These are phyloP conservation scores for Metridium senile DNA, from an alignment of 92 coral and sea anemone genomes.

Conservation along the genomic window DNA sequence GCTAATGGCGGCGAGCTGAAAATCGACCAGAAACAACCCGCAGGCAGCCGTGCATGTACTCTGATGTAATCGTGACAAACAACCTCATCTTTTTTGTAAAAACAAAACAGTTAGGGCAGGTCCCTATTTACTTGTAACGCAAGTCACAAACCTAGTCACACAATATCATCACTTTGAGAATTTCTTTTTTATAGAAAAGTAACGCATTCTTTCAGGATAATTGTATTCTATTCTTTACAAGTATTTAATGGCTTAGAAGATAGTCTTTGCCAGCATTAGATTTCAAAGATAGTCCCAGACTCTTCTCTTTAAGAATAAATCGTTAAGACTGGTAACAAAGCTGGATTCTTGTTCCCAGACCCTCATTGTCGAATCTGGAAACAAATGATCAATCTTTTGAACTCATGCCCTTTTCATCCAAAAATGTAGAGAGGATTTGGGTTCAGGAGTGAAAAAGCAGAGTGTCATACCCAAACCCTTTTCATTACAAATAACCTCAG, in stretches of 20 bases:
- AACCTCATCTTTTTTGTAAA: background rate
- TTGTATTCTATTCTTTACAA: background rate
- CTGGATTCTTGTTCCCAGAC: background rate
- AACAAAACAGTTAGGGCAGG: background rate
- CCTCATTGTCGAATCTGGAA: background rate
- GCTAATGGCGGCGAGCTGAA: slow-evolving; percentile 90
- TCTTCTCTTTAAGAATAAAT: background rate
- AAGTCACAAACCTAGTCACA: background rate
- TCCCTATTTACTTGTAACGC: background rate
- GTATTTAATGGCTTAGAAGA: slow-evolving; percentile 8
- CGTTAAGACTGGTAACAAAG: background rate
- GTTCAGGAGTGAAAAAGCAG: background rate
- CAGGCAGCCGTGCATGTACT: slow-evolving; percentile 95
- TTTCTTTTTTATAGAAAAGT: background rate
- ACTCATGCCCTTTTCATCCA: background rate
- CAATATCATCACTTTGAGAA: no score
- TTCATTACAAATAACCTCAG: no score
- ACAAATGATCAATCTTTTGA: background rate
- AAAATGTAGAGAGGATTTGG: background rate
- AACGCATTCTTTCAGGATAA: background rate
- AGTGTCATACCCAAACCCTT: background rate
- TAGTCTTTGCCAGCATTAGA: slow-evolving; percentile 12
- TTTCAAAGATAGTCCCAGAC: no score
- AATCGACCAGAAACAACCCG: slow-evolving; percentile 69
- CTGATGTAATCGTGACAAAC: slow-evolving; percentile 70